Conservation (phyloP, 2,888 invertebrate species). For the Lasioglossum oenotherae region DNA sequence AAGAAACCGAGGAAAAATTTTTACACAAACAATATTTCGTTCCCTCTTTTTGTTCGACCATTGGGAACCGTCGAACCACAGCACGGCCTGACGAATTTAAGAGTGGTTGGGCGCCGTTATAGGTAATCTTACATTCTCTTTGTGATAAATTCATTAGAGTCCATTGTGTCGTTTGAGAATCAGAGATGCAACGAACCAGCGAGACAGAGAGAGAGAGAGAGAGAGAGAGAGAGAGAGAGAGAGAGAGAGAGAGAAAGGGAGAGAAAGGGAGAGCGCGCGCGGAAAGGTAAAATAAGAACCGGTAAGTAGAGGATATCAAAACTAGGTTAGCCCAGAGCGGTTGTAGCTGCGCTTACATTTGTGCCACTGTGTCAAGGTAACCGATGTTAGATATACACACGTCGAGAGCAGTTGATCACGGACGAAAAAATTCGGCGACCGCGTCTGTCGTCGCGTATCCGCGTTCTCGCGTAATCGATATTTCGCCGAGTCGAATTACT, state of each 20-base stretch:
- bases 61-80: background rate
- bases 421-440: conserved; percentile 29
- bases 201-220: background rate
- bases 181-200: conserved; percentile 27
- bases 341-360: conserved; percentile 55
- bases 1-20: background rate
- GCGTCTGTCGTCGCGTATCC: conserved; percentile 4
- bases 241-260: background rate
- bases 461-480: conserved; percentile 11
- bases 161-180: conserved; percentile 36
- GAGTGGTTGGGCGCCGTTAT: background rate
- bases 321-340: conserved; percentile 69
- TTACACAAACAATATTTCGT: background rate
- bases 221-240: background rate
- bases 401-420: conserved; percentile 44
- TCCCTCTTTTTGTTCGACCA: background rate
- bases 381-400: conserved; percentile 42
- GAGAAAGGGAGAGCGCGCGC: conserved; percentile 21
- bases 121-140: conserved; percentile 2
- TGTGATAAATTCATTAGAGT: conserved; percentile 23
- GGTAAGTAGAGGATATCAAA: conserved; percentile 58
- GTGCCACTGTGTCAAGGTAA: conserved; percentile 74
- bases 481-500: background rate
- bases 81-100: background rate
- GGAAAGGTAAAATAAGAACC: conserved; percentile 53